Evolutionary conservation across 2,113 vertebrate genomes (phyloP).

Genomic region (Cyprinodon tularosa): DNA sequence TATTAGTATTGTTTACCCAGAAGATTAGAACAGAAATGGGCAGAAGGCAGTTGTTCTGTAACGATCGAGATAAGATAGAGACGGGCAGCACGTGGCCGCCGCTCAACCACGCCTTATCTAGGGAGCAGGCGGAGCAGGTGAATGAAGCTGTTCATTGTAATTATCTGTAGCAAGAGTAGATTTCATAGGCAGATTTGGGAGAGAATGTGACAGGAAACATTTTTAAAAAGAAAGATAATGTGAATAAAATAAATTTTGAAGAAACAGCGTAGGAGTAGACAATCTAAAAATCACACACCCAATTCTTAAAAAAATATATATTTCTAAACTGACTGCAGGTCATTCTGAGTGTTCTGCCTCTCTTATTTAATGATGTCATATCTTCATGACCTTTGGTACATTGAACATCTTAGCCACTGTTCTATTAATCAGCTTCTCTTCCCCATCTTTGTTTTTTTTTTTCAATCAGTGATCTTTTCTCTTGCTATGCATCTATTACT

Average conservation of each 20-base stretch:
- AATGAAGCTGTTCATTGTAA: conserved; percentile 99
- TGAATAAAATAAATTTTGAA: conserved; percentile 8
- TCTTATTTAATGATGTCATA: conserved; percentile 65
- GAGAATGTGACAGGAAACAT: conserved; percentile 24
- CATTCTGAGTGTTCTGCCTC: conserved; percentile 46
- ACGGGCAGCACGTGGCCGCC: conserved; percentile 77
- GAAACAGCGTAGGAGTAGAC: neutral
- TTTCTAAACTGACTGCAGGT: conserved; percentile 15
- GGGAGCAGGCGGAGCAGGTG: conserved; percentile 86
- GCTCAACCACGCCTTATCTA: conserved; percentile 87
- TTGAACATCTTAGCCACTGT: conserved; percentile 69
- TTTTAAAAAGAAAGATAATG: conserved; percentile 4
- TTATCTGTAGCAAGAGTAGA: conserved; percentile 95
- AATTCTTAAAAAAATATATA: conserved; percentile 14
- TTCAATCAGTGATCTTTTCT: conserved; percentile 74
- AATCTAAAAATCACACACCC: conserved; percentile 37
- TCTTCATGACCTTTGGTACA: conserved; percentile 72
- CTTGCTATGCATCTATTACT: conserved; percentile 54
- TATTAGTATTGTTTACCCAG: conserved; percentile 99
- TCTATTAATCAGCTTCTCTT: conserved; percentile 73
- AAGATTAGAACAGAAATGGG: conserved; percentile 98
- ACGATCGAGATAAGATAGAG: conserved; percentile 98
- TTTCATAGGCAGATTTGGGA: conserved; percentile 87
- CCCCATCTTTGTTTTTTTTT: conserved; percentile 60
- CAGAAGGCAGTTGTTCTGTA: conserved; percentile 97